These are phyloP conservation scores for Dolomedes plantarius DNA, from an alignment of 2,888 invertebrate genomes.

Conservation along the genomic window DNA sequence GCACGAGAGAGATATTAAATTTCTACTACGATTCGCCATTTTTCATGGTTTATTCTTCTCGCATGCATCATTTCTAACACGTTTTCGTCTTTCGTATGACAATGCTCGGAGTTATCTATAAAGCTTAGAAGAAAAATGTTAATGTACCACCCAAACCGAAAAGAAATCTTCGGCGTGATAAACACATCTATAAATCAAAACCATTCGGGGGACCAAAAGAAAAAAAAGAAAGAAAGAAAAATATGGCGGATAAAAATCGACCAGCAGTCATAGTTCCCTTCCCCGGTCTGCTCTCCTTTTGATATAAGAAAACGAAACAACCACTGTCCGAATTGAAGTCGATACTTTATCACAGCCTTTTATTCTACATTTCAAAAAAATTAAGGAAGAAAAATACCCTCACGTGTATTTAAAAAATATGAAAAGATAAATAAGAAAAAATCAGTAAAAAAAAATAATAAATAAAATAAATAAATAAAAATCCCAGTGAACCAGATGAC, in stretches of 20 bases:
- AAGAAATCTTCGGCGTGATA: constrained; percentile 1
- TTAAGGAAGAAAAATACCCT: background rate
- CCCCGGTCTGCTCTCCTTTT: background rate
- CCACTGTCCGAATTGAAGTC: constrained; percentile 14
- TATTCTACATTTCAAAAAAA: constrained; percentile 8
- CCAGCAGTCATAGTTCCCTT: background rate
- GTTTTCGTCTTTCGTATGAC: no score
- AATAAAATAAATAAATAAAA: no score
- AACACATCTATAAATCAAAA: constrained; percentile 53
- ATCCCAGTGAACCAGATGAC: constrained; percentile 37
- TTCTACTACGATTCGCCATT: no score
- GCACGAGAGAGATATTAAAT: no score
- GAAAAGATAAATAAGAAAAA: constrained; percentile 10
- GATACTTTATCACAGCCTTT: constrained; percentile 40
- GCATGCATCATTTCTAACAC: no score
- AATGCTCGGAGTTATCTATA: no score
- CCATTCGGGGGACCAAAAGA: constrained; percentile 10
- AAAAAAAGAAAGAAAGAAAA: background rate
- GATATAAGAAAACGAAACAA: constrained; percentile 15
- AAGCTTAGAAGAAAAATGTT: background rate
- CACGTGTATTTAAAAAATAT: background rate
- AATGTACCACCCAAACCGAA: constrained; percentile 5
- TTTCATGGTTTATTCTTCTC: no score
- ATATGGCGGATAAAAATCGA: no score
- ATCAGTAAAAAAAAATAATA: constrained; percentile 5